These are phyloP conservation scores for Mythimna pallens DNA, from an alignment of 2,888 invertebrate species.

Conservation along the genomic window DNA sequence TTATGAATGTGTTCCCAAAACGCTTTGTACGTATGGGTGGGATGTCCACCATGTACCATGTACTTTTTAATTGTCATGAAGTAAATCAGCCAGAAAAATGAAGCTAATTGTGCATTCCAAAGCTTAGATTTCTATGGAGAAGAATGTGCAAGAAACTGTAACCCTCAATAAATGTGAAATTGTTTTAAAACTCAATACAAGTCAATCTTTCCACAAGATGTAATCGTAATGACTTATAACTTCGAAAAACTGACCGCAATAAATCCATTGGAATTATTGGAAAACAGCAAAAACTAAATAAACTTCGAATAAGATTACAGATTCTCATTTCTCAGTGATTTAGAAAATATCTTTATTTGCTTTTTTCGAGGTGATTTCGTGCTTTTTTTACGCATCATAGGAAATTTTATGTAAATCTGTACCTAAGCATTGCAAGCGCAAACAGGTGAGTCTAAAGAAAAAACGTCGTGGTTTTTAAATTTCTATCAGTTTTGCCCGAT, in stretches of 20 bases:
- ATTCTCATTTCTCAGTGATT: constrained; percentile 18
- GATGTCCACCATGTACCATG: no score
- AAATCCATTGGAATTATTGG: constrained; percentile 32
- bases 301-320: constrained; percentile 42
- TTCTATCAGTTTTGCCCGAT: neutral
- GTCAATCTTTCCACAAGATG: constrained; percentile 10
- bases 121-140: no score
- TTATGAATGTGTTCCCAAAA: no score
- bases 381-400: constrained; percentile 14
- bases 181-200: neutral
- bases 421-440: neutral
- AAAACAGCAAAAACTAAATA: constrained; percentile 40
- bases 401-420: constrained; percentile 24
- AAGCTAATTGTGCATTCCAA: no score
- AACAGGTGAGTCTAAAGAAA: neutral
- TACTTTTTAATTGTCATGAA: no score
- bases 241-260: constrained; percentile 26
- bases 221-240: constrained; percentile 19
- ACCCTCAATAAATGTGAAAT: neutral
- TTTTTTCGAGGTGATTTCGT: constrained; percentile 27
- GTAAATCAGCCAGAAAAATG: no score
- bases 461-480: neutral
- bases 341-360: constrained; percentile 21
- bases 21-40: no score
- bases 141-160: neutral